Evolutionary conservation across 2,888 invertebrate species (phyloP), one percentile per base, ranked within the genome.

Genomic region (Magallana nippona): DNA sequence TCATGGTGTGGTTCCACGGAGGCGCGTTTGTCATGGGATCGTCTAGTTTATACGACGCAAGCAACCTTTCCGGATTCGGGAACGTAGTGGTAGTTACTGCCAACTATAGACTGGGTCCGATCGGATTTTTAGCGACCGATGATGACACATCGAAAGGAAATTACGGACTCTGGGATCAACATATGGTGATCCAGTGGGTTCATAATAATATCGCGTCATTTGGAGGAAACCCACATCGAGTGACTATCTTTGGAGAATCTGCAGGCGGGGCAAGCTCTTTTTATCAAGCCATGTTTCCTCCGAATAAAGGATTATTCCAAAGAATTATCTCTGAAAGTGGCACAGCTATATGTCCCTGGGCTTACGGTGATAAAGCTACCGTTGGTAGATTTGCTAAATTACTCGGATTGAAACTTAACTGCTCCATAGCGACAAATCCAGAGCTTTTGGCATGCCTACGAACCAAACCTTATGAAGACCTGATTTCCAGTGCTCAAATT

Each of bases 201-300:
- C 89, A 92, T 82, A 87, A 91, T 15, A 92, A 93, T 82, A 93
- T 93, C 56, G 84, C 84, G 5, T 84, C 86, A 63, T 92, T 92
- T 85, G 93, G 93, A 55, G 98, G 98, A 10, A 97, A 98, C 94
- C 97, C 97, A 32, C 96, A 97, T 91, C 97, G 97, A 93, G 96
- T 98, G 80, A 98, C 98, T 97, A 95, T 98, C 81, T 98, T 98
- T 94, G 98, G 98, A 19, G 98, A 98, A 94, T 98, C 98, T 82
- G 98, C 98, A 57, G 98, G 98, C 8, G 98, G 98, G 1, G 98
- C 97, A 19, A 97, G 98, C 55, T 97, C 98, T 11, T 97, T 97
- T 57, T 93, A 95, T 19, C 95, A 95, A 89, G 90, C 95, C 77
- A 95, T 99, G 89, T 98, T 98, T 1, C 98, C 98, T 0, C 96